A percentile compares a stretch with the other conserved stretches of the same genome.
Conservation (phyloP, 2,113 vertebrate genomes). For the Rhinoptilus africanus region DNA sequence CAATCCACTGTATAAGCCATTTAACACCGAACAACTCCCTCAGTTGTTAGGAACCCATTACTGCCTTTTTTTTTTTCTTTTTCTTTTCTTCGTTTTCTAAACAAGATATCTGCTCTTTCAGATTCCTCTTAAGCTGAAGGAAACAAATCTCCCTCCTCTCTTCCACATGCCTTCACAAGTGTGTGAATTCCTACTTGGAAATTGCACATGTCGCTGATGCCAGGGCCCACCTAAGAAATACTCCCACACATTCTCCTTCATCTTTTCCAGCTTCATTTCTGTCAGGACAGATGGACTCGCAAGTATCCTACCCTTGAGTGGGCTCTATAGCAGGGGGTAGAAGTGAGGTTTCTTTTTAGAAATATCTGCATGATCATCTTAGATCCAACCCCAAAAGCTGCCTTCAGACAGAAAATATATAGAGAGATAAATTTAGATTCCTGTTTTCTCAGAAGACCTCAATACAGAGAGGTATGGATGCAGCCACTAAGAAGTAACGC, state of each 20-base stretch:
- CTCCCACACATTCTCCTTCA: not conserved
- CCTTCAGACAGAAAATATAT: not conserved
- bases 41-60: not conserved
- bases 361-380: not conserved
- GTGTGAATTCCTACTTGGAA: not conserved
- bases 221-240: not conserved
- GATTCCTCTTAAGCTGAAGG: not conserved
- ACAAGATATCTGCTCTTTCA: not conserved
- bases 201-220: accelerated
- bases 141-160: not conserved
- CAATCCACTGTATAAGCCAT: not conserved
- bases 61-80: no score
- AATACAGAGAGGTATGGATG: not conserved
- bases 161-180: not conserved
- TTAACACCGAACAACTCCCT: not conserved
- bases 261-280: not conserved
- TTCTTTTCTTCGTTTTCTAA: no score
- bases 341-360: not conserved
- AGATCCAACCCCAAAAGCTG: not conserved
- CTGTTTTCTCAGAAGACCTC: not conserved
- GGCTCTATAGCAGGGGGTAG: not conserved
- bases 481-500: not conserved
- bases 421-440: not conserved
- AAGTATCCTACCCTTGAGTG: not conserved
- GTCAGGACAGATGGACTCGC: not conserved